Evolutionary conservation across 1,140 invertebrate genomes (phyloP), one percentile per base, ranked within the genome.

Genomic region (Saxidomus purpurata): DNA sequence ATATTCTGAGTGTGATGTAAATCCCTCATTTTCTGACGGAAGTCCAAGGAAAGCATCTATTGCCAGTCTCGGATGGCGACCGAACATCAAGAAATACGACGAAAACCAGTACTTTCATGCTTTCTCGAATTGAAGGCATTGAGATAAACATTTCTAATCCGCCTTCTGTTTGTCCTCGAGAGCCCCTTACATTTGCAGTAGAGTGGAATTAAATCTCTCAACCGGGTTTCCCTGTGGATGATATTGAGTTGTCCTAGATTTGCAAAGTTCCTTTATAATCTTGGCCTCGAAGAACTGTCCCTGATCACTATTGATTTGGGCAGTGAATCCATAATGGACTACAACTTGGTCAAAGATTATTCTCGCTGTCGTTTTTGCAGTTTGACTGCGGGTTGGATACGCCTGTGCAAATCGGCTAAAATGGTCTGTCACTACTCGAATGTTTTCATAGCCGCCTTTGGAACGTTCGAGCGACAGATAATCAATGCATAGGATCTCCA

Each of bases 111-210:
- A 17, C 49, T 59, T 9, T 88, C 74, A 88, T 89, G 81, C 8
- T 49, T 81, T 3, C 81, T 91, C 15, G 36, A 69, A 71, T 91
- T 91, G 38, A 86, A 91, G 0, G 82, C 49, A 84, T 89, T 83
- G 1, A 91, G 76, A 67, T 6, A 31, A 6, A 19, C 3, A 3
- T 67, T 67, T 67, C 61, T 67, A 4, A 28, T 67, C 34, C 4
- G 28, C 61, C 19, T n/a, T n/a, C n/a, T n/a, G n/a, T n/a, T n/a
- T n/a, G n/a, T n/a, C n/a, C n/a, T n/a, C n/a, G n/a, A n/a, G 3
- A 67, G 61, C 34, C 3, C 61, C 25, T 67, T 31, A 34, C 61
- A 67, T 34, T 67, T 67, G n/a, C 9, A 67, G n/a, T 31, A 67
- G 61, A 31, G 61, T 67, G 9, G 61, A 67, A 34, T 67, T 67